Base-by-base conservation (phyloP, 2,797 vertebrate genomes). In the Allochrocebus solatus region DNA sequence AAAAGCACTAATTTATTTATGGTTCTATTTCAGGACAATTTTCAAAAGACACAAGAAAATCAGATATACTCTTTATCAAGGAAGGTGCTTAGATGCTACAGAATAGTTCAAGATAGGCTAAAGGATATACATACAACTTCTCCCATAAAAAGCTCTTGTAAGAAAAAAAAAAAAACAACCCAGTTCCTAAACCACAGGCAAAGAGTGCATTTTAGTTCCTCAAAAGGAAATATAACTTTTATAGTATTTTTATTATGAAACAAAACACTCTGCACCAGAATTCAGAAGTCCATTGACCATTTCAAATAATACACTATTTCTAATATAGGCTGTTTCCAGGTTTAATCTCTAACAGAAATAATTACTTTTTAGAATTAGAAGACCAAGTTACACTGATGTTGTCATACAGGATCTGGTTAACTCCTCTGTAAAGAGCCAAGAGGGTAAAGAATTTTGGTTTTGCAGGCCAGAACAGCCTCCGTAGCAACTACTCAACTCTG, bases 221-320 rank as follows among this genome's bases (percentile, higher is more conserved):
- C 28, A 91, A 96, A 97, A 88, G 22, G 17, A 95, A 93, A 93
- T 5, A 59, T 4, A 92, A 87, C 30, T 17, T 96, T 75, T 78
- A 0, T n/a, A 61, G 8, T 43, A 82, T 46, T 82, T 94, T 91
- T 79, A 53, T 85, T 78, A 85, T 21, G 46, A 46, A 78, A 91
- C 2, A 93, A 90, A 87, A 74, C 21, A 88, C 33, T 93, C 36
- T 61, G n/a, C 8, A 89, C 4, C 28, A 75, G 80, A 70, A n/a
- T 70, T 95, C 39, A 76, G 33, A 96, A 64, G 22, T 93, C 91
- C 17, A 50, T 0, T 72, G 39, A 84, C 26, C 22, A 70, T 17
- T 90, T 80, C 0, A 76, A 43, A 59, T 55, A 78, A 72, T 7
- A 64, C 3, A 8, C 1, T 61, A 55, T 72, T 90, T 36, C 50